Evolutionary conservation across 2,113 vertebrate species (phyloP).

Genomic region (Pteruthius melanotis): DNA sequence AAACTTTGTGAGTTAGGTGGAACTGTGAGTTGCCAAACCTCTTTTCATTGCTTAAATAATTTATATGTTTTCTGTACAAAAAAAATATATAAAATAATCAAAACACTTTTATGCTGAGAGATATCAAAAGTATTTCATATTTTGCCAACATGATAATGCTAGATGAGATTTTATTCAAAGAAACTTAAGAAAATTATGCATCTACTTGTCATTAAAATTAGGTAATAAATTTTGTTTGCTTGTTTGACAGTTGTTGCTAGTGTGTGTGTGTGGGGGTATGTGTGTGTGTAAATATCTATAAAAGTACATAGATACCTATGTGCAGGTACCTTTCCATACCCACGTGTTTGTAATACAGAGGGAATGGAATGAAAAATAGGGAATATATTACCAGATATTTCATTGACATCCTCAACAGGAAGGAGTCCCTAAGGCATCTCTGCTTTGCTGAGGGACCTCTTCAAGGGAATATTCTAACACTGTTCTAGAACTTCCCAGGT

Average conservation of each 20-base stretch:
- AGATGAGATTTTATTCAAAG: neutral
- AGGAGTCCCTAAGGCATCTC: neutral
- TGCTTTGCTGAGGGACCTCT: neutral
- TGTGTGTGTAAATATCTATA: neutral
- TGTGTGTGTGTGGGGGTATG: neutral
- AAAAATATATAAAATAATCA: neutral
- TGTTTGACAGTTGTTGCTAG: neutral
- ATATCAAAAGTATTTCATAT: neutral
- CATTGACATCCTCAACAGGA: neutral
- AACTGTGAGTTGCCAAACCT: neutral
- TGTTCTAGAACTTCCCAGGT: neutral
- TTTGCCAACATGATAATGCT: neutral
- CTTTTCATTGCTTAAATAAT: neutral
- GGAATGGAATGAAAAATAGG: neutral
- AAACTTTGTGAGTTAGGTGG: neutral
- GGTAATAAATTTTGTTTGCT: neutral
- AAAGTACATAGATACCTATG: rapidly evolving
- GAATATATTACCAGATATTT: neutral
- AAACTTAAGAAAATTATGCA: neutral
- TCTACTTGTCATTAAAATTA: neutral
- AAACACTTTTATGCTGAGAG: neutral
- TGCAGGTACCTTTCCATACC: neutral
- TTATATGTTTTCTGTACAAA: neutral
- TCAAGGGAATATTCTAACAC: neutral
- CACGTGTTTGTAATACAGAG: neutral